Evolutionary conservation across 2,113 vertebrate species (phyloP).

Genomic region (Petrocephalus microphthalmus): DNA sequence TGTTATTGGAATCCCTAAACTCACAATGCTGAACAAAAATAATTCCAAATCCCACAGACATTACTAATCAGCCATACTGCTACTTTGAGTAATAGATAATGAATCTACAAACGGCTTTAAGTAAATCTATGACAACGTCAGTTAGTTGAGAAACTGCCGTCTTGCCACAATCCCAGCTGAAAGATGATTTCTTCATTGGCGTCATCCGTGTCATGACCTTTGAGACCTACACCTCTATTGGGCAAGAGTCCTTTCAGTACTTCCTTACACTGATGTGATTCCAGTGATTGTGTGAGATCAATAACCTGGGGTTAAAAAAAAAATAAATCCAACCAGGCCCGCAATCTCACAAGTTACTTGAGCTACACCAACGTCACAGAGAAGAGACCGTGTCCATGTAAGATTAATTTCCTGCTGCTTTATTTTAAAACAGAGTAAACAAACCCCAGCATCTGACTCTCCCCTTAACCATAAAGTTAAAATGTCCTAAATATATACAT

Average conservation of each 20-base stretch:
- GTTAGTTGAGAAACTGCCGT: background rate
- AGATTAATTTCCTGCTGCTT: background rate
- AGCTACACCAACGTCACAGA: background rate
- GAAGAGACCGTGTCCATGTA: background rate
- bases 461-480: background rate
- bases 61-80: background rate
- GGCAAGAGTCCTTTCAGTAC: background rate
- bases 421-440: background rate
- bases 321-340: background rate
- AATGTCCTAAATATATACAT: background rate
- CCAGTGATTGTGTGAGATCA: background rate
- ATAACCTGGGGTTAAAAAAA: background rate
- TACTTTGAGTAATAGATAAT: background rate
- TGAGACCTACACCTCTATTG: background rate
- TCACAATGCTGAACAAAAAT: background rate
- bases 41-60: background rate
- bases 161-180: background rate
- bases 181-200: background rate
- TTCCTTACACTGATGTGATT: background rate
- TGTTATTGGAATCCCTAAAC: background rate
- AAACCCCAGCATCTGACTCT: background rate
- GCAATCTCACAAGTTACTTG: background rate
- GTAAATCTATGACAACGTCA: background rate
- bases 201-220: background rate
- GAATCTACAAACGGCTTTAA: background rate